Evolutionary conservation across 2,113 vertebrate genomes (phyloP), one percentile per base, ranked within the genome.

Genomic region (Phainopepla nitens): DNA sequence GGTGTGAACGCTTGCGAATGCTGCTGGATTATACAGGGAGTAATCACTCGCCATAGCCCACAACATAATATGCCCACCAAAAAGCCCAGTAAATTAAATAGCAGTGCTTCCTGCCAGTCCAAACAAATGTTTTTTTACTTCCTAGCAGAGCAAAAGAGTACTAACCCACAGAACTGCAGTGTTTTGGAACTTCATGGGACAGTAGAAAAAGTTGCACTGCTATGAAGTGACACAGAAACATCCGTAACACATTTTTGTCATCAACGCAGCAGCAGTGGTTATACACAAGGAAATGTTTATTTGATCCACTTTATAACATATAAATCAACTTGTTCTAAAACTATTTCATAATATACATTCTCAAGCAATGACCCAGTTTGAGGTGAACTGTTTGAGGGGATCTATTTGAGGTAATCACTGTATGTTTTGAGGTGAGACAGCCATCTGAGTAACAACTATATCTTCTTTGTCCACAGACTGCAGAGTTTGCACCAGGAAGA

Each of bases 121-220:
- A 96, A 94, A 94, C 86, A 96, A 87, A 91, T 8, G 15, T 42
- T 96, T 96, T 94, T 60, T 60, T 71, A 86, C 54, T 72, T 92
- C 69, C 82, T 90, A 97, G 85, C 69, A 56, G 56, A 95, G 89
- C 64, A 94, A 85, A 61, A 75, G 73, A 87, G 61, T 50, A 57
- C 62, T 96, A 82, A 95, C 89, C 77, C 85, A 78, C 62, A 92
- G 71, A 92, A 83, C 56, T 92, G 45, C 66, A 76, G 79, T 70
- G 44, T 70, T 95, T 95, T 82, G 93, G 73, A 76, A 65, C 66
- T 91, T 75, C 87, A 41, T 81, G 88, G 72, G 95, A 92, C 70
- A 94, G 75, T 15, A 91, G 83, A 60, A 92, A 81, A 96, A 77
- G 70, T 84, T 4, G 4, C 62, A 49, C 57, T 82, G 60, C 73